A percentile compares a stretch with the other conserved stretches of the same genome.
phyloP scores from a whole-genome alignment of 2,888 invertebrate species.

The Lasioglossum morio region DNA sequence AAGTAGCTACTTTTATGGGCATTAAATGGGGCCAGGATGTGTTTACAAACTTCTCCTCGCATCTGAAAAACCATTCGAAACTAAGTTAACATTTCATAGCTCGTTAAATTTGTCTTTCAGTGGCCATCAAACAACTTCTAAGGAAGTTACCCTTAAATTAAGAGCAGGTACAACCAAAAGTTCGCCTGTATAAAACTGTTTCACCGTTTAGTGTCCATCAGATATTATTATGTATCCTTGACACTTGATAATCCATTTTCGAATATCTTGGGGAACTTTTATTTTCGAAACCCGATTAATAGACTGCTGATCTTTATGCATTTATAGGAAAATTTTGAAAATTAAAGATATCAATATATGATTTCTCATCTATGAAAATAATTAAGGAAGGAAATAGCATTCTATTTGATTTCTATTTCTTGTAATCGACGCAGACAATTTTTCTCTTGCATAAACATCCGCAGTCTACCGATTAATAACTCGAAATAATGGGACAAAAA shows the following conservation, averaged over 20 bases:
- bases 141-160: neutral
- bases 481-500: slow-evolving; percentile 19
- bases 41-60: neutral
- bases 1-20: neutral
- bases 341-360: too few relatives aligned
- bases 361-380: too few relatives aligned
- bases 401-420: too few relatives aligned
- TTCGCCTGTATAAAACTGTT: neutral
- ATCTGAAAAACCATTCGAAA: neutral
- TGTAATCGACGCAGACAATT: too few relatives aligned
- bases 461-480: too few relatives aligned
- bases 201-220: neutral
- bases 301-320: too few relatives aligned
- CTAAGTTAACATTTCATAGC: neutral
- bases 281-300: neutral
- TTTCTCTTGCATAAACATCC: too few relatives aligned
- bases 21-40: neutral
- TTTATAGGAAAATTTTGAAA: too few relatives aligned
- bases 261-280: neutral
- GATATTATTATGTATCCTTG: neutral
- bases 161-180: neutral
- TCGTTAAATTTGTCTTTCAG: neutral
- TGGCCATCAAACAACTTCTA: neutral
- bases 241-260: neutral
- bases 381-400: too few relatives aligned